A percentile compares a stretch with the other conserved stretches of the same genome.
phyloP scores from a whole-genome alignment of 1,140 invertebrate species.

The Drosophila arizonae region DNA sequence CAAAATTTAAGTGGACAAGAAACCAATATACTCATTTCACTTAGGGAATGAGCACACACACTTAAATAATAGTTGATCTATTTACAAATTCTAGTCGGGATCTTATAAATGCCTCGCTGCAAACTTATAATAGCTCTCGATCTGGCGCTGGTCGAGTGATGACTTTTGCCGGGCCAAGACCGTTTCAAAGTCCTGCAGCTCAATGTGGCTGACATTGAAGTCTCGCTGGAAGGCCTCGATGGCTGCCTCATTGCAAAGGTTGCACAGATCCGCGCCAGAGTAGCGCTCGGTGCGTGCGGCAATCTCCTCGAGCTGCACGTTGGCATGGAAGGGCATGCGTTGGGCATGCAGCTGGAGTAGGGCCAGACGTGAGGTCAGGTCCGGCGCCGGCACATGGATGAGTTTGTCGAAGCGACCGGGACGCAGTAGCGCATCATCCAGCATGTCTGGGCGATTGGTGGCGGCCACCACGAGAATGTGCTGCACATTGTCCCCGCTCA shows the following conservation, averaged over 20 bases:
- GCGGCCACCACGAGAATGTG: conserved; percentile 88
- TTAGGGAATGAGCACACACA: no score
- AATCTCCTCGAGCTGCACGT: conserved; percentile 85
- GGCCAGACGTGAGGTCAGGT: conserved; percentile 85
- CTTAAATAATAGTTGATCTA: not conserved
- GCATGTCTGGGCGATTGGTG: conserved; percentile 90
- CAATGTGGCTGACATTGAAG: conserved; percentile 83
- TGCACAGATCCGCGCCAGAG: conserved; percentile 91
- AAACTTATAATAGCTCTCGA: conserved; percentile 82
- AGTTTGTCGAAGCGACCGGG: conserved; percentile 90
- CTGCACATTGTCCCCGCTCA: conserved; percentile 52
- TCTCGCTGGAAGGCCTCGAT: conserved; percentile 86
- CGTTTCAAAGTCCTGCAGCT: conserved; percentile 84
- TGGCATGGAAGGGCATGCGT: conserved; percentile 86
- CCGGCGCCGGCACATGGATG: conserved; percentile 90
- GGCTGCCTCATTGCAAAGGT: conserved; percentile 89
- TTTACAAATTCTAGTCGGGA: not conserved
- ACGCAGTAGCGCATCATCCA: conserved; percentile 90
- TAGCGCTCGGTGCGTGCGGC: conserved; percentile 86
- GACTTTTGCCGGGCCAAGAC: conserved; percentile 84
- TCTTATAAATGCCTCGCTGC: conserved; percentile 33
- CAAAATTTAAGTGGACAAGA: no score
- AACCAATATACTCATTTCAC: no score
- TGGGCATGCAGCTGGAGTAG: conserved; percentile 86
- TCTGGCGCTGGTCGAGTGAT: conserved; percentile 83